phyloP scores from a whole-genome alignment of 2,888 invertebrate genomes.

The Calephelis perditalis region DNA sequence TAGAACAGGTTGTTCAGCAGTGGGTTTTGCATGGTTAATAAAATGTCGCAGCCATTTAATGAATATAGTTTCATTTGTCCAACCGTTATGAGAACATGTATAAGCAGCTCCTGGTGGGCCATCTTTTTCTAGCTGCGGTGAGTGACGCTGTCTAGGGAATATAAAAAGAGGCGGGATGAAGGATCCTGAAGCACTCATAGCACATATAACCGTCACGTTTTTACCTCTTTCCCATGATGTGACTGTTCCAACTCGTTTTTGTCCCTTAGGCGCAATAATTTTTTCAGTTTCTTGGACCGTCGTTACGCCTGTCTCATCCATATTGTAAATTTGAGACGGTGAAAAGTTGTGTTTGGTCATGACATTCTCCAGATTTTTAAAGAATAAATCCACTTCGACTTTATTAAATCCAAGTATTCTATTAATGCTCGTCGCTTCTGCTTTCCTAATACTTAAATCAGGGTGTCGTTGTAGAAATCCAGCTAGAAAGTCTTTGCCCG shows the following conservation, averaged over 20 bases:
- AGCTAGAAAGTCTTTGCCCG: neutral
- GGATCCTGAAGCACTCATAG: slow-evolving; percentile 28
- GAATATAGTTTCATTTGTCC: too few species aligned
- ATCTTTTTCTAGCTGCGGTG: too few species aligned
- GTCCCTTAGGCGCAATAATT: slow-evolving; percentile 26
- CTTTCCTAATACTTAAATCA: neutral
- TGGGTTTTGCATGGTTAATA: too few species aligned
- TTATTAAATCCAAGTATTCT: neutral
- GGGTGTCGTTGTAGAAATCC: neutral
- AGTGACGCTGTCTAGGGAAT: too few species aligned
- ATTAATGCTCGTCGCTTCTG: neutral
- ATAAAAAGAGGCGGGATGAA: slow-evolving; percentile 9
- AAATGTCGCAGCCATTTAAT: too few species aligned
- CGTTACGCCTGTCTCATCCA: too few species aligned
- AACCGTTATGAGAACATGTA: too few species aligned
- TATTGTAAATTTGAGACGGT: too few species aligned
- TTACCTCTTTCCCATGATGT: slow-evolving; percentile 30
- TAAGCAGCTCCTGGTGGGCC: too few species aligned
- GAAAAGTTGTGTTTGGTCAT: slow-evolving; percentile 26
- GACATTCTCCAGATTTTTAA: slow-evolving; percentile 26
- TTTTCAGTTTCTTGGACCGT: slow-evolving; percentile 22
- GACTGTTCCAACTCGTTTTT: slow-evolving; percentile 26
- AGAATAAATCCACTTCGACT: too few species aligned
- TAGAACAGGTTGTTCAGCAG: neutral
- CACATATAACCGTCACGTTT: slow-evolving; percentile 26